Evolutionary conservation across 1,140 invertebrate species (phyloP).

Genomic region (Lasaia peninsularis): DNA sequence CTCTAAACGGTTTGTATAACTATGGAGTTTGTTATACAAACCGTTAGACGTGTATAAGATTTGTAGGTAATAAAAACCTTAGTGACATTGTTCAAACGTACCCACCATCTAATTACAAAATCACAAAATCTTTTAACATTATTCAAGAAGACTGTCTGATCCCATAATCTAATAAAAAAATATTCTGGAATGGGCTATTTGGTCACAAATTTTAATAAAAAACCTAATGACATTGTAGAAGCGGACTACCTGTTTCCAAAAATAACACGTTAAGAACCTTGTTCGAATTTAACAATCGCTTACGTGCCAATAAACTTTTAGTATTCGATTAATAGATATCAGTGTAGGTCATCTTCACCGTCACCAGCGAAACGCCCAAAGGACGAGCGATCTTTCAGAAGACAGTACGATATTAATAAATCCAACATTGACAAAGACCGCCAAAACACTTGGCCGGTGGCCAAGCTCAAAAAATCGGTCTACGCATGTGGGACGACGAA

Average conservation of each 20-base stretch:
- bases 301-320: slow-evolving; percentile 6
- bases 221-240: not conserved
- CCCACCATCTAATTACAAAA: no score
- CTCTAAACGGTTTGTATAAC: no score
- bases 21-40: no score
- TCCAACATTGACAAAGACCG: slow-evolving; percentile 76
- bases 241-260: not conserved
- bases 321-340: slow-evolving; percentile 10
- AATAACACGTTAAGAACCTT: not conserved
- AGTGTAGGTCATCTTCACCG: slow-evolving; percentile 27
- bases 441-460: slow-evolving; percentile 62
- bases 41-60: no score
- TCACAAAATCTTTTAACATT: no score
- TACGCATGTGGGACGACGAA: slow-evolving; percentile 49
- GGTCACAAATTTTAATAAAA: no score
- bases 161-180: no score
- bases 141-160: no score
- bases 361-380: slow-evolving; percentile 32
- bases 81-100: no score
- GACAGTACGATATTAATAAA: slow-evolving; percentile 70
- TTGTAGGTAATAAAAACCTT: no score
- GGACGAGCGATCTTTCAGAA: slow-evolving; percentile 39
- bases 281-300: slow-evolving; percentile 1
- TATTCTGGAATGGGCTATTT: no score
- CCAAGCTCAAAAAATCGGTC: slow-evolving; percentile 57